Percentiles rank a stretch among this genome's conserved stretches.
phyloP scores from a whole-genome alignment of 2,888 invertebrate species.

The Laothoe populi region DNA sequence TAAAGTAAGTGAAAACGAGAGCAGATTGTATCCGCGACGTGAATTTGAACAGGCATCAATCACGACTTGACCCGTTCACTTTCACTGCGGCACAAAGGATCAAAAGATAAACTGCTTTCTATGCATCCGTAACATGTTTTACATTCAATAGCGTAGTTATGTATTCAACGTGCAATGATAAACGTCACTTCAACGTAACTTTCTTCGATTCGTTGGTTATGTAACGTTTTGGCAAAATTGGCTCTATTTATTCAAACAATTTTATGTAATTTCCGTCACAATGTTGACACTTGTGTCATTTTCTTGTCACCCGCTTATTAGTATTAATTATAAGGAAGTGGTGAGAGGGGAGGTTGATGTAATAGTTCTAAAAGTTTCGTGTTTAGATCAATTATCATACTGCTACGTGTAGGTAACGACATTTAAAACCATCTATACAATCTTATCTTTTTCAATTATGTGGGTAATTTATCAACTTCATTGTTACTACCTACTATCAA shows the following conservation, averaged over 20 bases:
- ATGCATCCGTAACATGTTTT: constrained; percentile 52
- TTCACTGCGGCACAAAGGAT: constrained; percentile 72
- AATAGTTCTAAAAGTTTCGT: constrained; percentile 2
- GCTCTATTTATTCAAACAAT: constrained; percentile 33
- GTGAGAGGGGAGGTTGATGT: constrained; percentile 4
- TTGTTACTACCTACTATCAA: neutral
- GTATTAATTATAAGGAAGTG: constrained; percentile 27
- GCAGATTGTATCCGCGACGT: constrained; percentile 49
- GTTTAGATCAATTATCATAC: constrained; percentile 5
- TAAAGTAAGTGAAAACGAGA: constrained; percentile 45
- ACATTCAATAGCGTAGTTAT: constrained; percentile 54
- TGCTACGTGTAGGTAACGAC: neutral
- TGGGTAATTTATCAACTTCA: neutral
- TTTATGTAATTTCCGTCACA: constrained; percentile 35
- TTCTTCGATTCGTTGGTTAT: constrained; percentile 45
- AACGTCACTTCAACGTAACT: constrained; percentile 32
- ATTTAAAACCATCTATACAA: neutral
- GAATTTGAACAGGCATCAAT: constrained; percentile 54
- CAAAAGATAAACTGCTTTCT: constrained; percentile 57
- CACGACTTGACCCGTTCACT: constrained; percentile 59
- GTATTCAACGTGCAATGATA: constrained; percentile 30
- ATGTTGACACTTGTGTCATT: constrained; percentile 31
- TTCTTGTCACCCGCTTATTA: constrained; percentile 36
- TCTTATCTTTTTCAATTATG: constrained; percentile 1
- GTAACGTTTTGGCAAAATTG: constrained; percentile 36